These are phyloP conservation scores for Parasteatoda tepidariorum DNA, from an alignment of 1,140 invertebrate species.

Conservation along the genomic window DNA sequence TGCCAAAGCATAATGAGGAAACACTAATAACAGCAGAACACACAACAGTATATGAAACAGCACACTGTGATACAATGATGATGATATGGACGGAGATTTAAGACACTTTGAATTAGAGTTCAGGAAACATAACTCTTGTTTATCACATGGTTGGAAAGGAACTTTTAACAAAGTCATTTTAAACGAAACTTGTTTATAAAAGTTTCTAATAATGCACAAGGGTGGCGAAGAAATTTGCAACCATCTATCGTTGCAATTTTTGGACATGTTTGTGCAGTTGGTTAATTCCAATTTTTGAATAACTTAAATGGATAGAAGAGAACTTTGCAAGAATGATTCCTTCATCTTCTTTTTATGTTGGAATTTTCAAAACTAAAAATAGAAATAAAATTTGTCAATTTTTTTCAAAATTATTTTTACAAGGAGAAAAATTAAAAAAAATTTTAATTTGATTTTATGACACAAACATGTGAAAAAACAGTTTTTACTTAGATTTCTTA, in stretches of 20 bases:
- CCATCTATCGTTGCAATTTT: constrained; percentile 7
- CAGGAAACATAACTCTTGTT: neutral
- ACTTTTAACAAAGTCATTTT: neutral
- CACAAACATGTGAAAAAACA: too few species aligned
- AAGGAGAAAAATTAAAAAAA: too few species aligned
- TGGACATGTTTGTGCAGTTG: neutral
- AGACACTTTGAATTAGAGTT: neutral
- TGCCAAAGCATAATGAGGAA: neutral
- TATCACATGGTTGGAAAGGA: constrained; percentile 45
- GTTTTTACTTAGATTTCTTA: too few species aligned
- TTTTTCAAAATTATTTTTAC: too few species aligned
- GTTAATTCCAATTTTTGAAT: too few species aligned
- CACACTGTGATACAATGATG: neutral
- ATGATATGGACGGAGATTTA: neutral
- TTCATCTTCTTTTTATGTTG: too few species aligned
- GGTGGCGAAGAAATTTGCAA: constrained; percentile 14
- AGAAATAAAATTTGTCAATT: too few species aligned
- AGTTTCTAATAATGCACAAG: neutral
- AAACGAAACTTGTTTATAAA: neutral
- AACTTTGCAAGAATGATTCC: too few species aligned
- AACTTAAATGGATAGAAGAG: too few species aligned
- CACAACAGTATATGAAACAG: neutral
- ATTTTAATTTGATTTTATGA: too few species aligned
- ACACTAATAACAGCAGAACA: neutral
- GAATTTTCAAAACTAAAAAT: too few species aligned